phyloP scores from a whole-genome alignment of 2,888 invertebrate genomes.

The Ophraella communa region DNA sequence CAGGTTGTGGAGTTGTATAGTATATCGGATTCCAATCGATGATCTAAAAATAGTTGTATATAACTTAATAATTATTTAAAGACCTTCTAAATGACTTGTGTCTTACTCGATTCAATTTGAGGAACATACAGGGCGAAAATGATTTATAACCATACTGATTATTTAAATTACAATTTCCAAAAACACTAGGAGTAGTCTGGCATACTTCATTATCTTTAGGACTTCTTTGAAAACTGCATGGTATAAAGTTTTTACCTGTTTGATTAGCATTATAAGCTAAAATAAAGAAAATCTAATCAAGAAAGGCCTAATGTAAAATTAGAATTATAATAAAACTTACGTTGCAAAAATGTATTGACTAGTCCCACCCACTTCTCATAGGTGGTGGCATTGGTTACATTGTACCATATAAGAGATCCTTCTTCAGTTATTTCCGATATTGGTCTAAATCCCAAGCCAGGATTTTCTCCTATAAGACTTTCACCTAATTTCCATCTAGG shows the following conservation, averaged over 20 bases:
- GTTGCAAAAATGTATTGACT: slow-evolving; percentile 64
- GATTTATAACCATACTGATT: slow-evolving; percentile 72
- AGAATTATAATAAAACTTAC: too few relatives aligned
- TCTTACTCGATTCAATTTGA: slow-evolving; percentile 82
- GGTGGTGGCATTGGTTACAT: slow-evolving; percentile 62
- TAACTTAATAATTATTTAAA: neutral
- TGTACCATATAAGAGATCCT: slow-evolving; percentile 69
- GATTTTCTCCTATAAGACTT: slow-evolving; percentile 77
- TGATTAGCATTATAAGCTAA: slow-evolving; percentile 59
- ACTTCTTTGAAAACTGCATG: slow-evolving; percentile 64
- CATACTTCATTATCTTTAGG: slow-evolving; percentile 64
- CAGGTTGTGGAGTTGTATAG: slow-evolving; percentile 58
- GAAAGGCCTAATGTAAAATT: too few relatives aligned
- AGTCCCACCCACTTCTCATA: slow-evolving; percentile 64
- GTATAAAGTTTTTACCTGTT: slow-evolving; percentile 62
- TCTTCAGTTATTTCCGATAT: slow-evolving; percentile 63
- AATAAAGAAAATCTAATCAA: slow-evolving; percentile 35
- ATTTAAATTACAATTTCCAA: slow-evolving; percentile 63
- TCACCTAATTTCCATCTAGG: slow-evolving; percentile 79
- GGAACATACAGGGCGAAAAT: slow-evolving; percentile 81
- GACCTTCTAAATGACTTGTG: neutral
- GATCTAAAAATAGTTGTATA: slow-evolving; percentile 63
- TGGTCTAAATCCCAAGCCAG: slow-evolving; percentile 73
- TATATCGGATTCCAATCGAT: slow-evolving; percentile 75
- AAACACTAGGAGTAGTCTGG: slow-evolving; percentile 58